phyloP scores from a whole-genome alignment of 1,140 invertebrate genomes.

The Leucophenga varia region DNA sequence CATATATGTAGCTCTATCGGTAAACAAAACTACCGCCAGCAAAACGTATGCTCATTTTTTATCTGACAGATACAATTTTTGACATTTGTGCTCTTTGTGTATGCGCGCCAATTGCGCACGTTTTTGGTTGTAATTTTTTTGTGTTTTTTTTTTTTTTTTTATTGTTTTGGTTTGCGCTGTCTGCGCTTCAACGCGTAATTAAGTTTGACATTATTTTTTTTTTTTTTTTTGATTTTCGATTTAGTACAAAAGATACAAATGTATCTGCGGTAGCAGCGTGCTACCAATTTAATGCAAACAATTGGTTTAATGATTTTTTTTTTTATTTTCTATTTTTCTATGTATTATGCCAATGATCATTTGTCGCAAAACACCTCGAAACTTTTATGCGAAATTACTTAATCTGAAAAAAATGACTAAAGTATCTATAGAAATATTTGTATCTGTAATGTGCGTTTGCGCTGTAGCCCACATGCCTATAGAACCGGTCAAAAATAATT shows the following conservation, averaged over 20 bases:
- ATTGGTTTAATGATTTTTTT: too few relatives aligned
- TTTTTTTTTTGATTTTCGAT: too few relatives aligned
- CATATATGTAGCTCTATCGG: too few relatives aligned
- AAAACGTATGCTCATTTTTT: slow-evolving; percentile 24
- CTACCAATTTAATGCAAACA: background rate
- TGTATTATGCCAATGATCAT: too few relatives aligned
- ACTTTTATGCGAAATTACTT: too few relatives aligned
- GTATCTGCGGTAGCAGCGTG: slow-evolving; percentile 2
- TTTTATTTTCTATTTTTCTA: too few relatives aligned
- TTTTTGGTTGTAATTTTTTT: too few relatives aligned
- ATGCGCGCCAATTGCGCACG: slow-evolving; percentile 13
- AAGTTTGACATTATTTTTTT: slow-evolving; percentile 45
- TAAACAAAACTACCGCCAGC: too few relatives aligned
- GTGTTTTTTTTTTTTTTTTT: too few relatives aligned
- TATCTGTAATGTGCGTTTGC: slow-evolving; percentile 5
- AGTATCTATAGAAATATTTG: slow-evolving; percentile 15
- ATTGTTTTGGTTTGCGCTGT: too few relatives aligned
- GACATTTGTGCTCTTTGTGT: slow-evolving; percentile 17
- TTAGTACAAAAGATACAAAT: slow-evolving; percentile 26
- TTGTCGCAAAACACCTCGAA: too few relatives aligned
- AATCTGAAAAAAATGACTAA: slow-evolving; percentile 20
- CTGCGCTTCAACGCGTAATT: slow-evolving; percentile 50
- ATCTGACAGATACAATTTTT: slow-evolving; percentile 20
- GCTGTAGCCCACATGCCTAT: background rate
- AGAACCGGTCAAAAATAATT: slow-evolving; percentile 48